Base-by-base conservation (phyloP, 2,797 vertebrate genomes). In the Semaprochilodus insignis region DNA sequence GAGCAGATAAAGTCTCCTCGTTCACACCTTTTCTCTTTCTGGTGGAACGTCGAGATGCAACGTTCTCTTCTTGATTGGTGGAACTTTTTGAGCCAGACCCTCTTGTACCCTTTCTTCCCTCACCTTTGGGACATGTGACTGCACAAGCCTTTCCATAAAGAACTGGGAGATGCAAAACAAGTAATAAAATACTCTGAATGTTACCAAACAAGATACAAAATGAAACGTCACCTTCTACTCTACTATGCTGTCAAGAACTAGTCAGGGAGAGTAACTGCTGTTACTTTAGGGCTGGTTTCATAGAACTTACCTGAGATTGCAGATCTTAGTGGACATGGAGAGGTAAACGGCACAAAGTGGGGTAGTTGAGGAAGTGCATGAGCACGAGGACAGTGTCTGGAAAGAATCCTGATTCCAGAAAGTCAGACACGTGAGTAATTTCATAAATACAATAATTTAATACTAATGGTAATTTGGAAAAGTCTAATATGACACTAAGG, bases 81-180 rank as follows among this genome's bases (percentile, higher is more conserved):
- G 94, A 91, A 85, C 95, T 95, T 94, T 96, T 96, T 83, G 95
- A 93, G 55, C 93, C 94, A 51, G 97, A 95, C 59, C 95, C 94
- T 70, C 96, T 93, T 63, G 94, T 90, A 67, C 96, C 94, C 77
- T 97, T 95, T 87, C 97, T 98, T 85, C 97, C 97, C 79, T 96
- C 97, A 88, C 97, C 98, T 93, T 97, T 97, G 31, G 97, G 93
- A 91, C 96, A 96, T 0, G 96, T 95, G 90, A 97, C 91, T 67
- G 95, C 95, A 81, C 95, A 97, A 81, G 92, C 95, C 75, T 94
- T 96, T 74, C 95, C 95, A 90, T 94, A 94, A 90, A 95, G 94
- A 83, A 92, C 96, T 97, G 91, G 80, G 86, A 65, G 60, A 80
- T 84, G 83, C 62, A 78, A 15, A 82, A 1, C 2, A n/a, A 13